Evolutionary conservation across 2,797 vertebrate species (phyloP), one percentile per base, ranked within the genome.

Genomic region (Echiichthys vipera): DNA sequence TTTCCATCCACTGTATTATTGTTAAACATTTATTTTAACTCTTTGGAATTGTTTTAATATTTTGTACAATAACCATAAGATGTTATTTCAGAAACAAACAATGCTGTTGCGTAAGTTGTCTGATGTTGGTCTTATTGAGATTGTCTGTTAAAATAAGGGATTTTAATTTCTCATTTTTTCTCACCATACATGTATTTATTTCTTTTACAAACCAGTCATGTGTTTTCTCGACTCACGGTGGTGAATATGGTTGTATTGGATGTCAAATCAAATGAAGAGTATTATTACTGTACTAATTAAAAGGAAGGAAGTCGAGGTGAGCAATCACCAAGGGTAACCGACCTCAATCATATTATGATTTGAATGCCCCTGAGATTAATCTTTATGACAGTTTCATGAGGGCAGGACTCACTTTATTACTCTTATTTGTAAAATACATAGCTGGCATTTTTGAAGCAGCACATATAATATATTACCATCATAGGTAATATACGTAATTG

Each of bases 1-100:
- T 83, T 84, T 71, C 74, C 20, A 55, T 22, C 46, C 0, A 22
- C 30, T 67, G 34, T 65, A 40, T 90, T 86, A 80, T 37, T 71
- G 64, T 78, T 75, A 30, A 50, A 32, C 15, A 46, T 64, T 66
- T 73, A 50, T 63, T 50, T 24, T 5, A 32, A 40, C 0, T 55
- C 47, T 39, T n/a, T n/a, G n/a, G n/a, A 62, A 29, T 43, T 5
- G 24, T 61, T 71, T 67, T 18, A 55, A 5, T 25, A 32, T n/a
- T 50, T 37, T 3, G 18, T 14, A 25, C 4, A 13, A 24, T 2
- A 29, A 29, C 17, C 20, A 7, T 36, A 45, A 40, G n/a, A 71
- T 29, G 11, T 3, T 42, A 32, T 34, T 4, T 17, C 9, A 25
- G 15, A 47, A 22, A 53, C 18, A 72, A 50, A 25, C 17, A 55